These are phyloP conservation scores for Spea hammondii DNA, from an alignment of 2,797 vertebrate species.

Conservation along the genomic window DNA sequence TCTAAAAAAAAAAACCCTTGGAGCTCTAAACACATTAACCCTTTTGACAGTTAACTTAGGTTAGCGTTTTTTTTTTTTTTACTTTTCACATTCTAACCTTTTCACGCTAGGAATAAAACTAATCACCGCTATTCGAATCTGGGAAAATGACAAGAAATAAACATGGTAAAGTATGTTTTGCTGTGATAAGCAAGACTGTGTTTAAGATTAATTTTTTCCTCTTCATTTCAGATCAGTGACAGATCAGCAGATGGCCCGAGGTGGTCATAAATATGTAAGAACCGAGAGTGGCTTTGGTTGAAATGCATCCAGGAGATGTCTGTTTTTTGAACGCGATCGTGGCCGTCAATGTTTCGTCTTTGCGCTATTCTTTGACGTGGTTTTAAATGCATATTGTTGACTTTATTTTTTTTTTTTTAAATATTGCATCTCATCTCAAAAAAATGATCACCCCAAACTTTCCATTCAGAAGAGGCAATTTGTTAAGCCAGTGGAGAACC, in stretches of 20 bases:
- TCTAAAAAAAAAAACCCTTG: neutral
- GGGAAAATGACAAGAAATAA: conserved; percentile 51
- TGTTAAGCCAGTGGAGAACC: neutral
- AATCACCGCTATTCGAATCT: conserved; percentile 31
- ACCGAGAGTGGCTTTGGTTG: conserved; percentile 53
- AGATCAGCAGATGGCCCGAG: conserved; percentile 61
- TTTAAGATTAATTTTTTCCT: conserved; percentile 54
- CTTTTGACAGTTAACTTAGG: neutral
- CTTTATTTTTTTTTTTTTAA: neutral
- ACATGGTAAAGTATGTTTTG: conserved; percentile 44
- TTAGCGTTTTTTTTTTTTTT: neutral
- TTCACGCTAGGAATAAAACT: conserved; percentile 12
- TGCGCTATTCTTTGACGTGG: conserved; percentile 18
- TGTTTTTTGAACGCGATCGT: neutral
- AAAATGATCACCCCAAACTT: neutral
- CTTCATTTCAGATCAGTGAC: conserved; percentile 54
- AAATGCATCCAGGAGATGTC: conserved; percentile 51
- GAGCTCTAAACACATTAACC: neutral
- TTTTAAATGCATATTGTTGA: neutral
- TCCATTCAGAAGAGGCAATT: neutral
- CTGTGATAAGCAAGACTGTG: conserved; percentile 52
- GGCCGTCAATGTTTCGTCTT: conserved; percentile 10
- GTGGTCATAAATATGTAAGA: conserved; percentile 62
- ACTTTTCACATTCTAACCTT: neutral
- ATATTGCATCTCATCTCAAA: neutral